A percentile compares a stretch with the other conserved stretches of the same genome.
Evolutionary conservation across 2,113 vertebrate genomes (phyloP).

Genomic region (Calyptommatus sinebrachiatus): DNA sequence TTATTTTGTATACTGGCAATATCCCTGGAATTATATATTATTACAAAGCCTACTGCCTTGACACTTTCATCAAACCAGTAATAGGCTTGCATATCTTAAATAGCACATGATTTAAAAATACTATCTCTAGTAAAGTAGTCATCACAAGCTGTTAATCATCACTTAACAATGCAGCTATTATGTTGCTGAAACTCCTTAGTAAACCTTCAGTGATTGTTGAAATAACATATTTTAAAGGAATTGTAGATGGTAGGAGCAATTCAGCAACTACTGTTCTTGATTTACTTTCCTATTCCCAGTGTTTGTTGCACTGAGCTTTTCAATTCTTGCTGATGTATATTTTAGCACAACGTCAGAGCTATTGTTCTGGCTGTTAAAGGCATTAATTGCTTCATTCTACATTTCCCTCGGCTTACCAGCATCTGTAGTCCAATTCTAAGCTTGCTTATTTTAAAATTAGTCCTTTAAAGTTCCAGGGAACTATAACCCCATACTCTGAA

Average conservation of each 20-base stretch:
- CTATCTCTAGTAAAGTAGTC: neutral
- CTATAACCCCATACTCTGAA: neutral
- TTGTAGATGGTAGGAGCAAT: constrained; percentile 2
- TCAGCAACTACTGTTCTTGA: constrained; percentile 3
- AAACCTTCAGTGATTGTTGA: neutral
- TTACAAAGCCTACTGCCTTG: constrained; percentile 2
- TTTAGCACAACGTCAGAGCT: neutral
- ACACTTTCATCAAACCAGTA: constrained; percentile 13
- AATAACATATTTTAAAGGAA: constrained; percentile 15
- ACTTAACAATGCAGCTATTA: neutral
- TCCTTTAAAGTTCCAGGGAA: neutral
- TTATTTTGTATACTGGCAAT: neutral
- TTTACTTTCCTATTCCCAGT: neutral
- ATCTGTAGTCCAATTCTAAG: neutral
- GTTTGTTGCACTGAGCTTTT: neutral
- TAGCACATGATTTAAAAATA: constrained; percentile 1
- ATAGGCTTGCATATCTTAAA: neutral
- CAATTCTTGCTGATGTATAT: constrained; percentile 2
- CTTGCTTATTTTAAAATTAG: neutral
- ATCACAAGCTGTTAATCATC: neutral
- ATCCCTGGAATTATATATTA: constrained; percentile 10
- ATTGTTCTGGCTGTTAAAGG: neutral
- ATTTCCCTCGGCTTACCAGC: neutral
- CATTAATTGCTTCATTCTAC: constrained; percentile 13
- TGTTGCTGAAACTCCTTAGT: constrained; percentile 9